Percentiles rank a stretch among this genome's conserved stretches.
These are phyloP conservation scores for Globodera rostochiensis DNA, from an alignment of 1,140 invertebrate genomes.

Conservation along the genomic window DNA sequence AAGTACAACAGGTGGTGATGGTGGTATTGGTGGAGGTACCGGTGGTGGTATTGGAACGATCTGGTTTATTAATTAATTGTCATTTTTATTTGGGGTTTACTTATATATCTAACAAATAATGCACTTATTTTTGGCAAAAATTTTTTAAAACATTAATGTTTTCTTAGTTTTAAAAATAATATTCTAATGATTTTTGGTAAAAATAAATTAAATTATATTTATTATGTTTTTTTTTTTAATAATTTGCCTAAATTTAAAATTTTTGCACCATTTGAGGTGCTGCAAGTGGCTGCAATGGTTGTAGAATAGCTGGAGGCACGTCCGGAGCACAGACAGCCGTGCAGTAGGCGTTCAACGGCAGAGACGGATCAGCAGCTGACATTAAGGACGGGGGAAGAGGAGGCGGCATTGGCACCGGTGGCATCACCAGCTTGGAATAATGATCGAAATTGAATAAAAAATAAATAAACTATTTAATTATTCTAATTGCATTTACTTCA, in stretches of 20 bases:
- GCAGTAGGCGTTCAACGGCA: slow-evolving; percentile 12
- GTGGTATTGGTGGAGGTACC: slow-evolving; percentile 14
- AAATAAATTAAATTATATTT: too few relatives aligned
- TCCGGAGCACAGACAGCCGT: background rate
- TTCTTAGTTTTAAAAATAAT: too few relatives aligned
- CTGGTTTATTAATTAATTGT: background rate
- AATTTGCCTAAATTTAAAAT: background rate
- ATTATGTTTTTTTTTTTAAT: too few relatives aligned
- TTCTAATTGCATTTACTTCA: too few relatives aligned
- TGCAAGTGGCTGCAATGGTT: slow-evolving; percentile 4
- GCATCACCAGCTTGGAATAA: slow-evolving; percentile 10
- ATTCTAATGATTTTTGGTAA: too few relatives aligned
- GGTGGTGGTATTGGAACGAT: slow-evolving; percentile 11
- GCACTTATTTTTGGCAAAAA: too few relatives aligned
- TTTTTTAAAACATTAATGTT: too few relatives aligned
- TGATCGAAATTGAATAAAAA: background rate
- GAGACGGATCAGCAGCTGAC: background rate
- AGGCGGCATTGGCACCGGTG: slow-evolving; percentile 8
- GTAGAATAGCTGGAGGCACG: slow-evolving; percentile 12
- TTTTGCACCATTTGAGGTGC: slow-evolving; percentile 12
- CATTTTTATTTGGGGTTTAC: too few relatives aligned
- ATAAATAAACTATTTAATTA: too few relatives aligned
- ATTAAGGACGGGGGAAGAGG: slow-evolving; percentile 3
- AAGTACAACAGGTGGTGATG: slow-evolving; percentile 12
- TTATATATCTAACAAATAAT: too few relatives aligned